These are phyloP conservation scores for Mythimna impura DNA, from an alignment of 2,888 invertebrate genomes.

Conservation along the genomic window DNA sequence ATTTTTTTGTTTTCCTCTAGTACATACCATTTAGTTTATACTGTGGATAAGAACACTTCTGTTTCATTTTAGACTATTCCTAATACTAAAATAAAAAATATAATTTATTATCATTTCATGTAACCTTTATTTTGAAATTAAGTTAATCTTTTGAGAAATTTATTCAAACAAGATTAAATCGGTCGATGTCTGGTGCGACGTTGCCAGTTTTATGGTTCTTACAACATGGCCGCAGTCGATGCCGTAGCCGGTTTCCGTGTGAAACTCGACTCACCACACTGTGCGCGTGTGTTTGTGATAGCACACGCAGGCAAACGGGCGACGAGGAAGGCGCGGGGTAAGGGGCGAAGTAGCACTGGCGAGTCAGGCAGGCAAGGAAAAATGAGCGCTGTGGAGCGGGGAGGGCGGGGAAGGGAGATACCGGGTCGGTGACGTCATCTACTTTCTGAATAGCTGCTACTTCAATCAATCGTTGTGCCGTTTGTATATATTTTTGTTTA, in stretches of 20 bases:
- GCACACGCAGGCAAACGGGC: slow-evolving; percentile 66
- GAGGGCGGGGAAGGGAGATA: slow-evolving; percentile 79
- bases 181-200: slow-evolving; percentile 90
- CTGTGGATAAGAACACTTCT: background rate
- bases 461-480: slow-evolving; percentile 58
- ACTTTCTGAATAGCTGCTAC: slow-evolving; percentile 83
- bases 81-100: background rate
- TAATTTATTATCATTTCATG: background rate
- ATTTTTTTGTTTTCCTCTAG: background rate
- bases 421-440: slow-evolving; percentile 87
- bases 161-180: slow-evolving; percentile 85
- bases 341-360: slow-evolving; percentile 59
- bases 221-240: slow-evolving; percentile 88
- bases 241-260: slow-evolving; percentile 89
- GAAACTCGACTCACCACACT: slow-evolving; percentile 86
- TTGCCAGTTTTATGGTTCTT: slow-evolving; percentile 87
- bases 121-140: slow-evolving; percentile 23
- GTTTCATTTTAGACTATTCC: background rate
- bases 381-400: slow-evolving; percentile 68
- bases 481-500: slow-evolving; percentile 32
- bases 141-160: slow-evolving; percentile 67
- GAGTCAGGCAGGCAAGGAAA: slow-evolving; percentile 70
- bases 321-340: slow-evolving; percentile 61
- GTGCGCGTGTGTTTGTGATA: slow-evolving; percentile 83
- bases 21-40: background rate